Base-by-base conservation (phyloP, 2,888 invertebrate species). In the Tubulanus polymorphus region DNA sequence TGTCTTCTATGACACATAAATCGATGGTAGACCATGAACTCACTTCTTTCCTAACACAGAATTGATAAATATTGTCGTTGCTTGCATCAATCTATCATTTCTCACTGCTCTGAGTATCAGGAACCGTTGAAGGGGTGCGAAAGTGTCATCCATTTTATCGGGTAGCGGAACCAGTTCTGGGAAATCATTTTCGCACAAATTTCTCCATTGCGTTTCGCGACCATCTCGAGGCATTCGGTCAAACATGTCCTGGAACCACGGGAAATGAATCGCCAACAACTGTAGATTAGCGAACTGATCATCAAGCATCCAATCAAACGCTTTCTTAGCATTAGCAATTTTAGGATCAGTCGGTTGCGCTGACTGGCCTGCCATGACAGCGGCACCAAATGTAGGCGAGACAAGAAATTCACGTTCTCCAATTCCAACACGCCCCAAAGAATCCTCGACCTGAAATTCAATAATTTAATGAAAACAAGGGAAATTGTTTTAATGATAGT, bases 221-320 rank as follows among this genome's bases (percentile, higher is more conserved):
- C 77, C 78, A 61, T 78, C 78, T 50, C 69, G 71, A 1, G 72
- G 70, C 73, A 78, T 73, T 15, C 76, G 66, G 52, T 78, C 78
- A 67, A 79, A 79, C 71, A 75, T 74, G 53, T 79, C 78, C 60
- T 72, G 70, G 64, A 79, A 79, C 78, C 79, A 79, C 46, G 74
- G 72, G 59, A 76, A 78, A 57, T 75, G 74, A 12, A 71, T 70
- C 15, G 77, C 79, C 8, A 79, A 66, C 1, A 76, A 69, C 67
- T 79, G 78, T 26, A 79, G 68, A 57, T 79, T 78, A 59, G 71
- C 69, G 65, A 74, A 79, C 66, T 74, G 74, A 46, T 79, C 78
- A 56, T 79, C 79, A 1, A 69, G 64, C 79, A 79, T 79, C 79
- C 79, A 79, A 54, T 79, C 79, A 66, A 79, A 79, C n/a, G 78